Percentiles rank a stretch among this genome's conserved stretches.
Conservation (phyloP, 23 tunicate species). For the Clavelina lepadiformis region DNA sequence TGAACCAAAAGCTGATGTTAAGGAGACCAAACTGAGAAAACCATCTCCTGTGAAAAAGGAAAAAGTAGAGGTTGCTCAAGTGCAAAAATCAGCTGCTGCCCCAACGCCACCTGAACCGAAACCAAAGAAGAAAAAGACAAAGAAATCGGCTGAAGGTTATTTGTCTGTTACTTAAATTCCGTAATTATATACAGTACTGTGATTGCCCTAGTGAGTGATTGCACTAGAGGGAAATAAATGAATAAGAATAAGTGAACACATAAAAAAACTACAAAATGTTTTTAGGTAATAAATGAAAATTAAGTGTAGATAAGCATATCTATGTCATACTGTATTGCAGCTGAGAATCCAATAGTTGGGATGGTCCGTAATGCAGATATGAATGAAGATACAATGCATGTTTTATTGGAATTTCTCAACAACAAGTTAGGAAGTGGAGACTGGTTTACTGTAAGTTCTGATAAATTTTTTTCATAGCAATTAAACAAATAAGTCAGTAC, state of each 20-base stretch:
- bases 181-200: too few relatives aligned
- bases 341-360: too few relatives aligned
- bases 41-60: background rate
- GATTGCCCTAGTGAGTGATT: too few relatives aligned
- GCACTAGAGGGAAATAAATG: too few relatives aligned
- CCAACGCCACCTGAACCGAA: slow-evolving; percentile 12
- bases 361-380: slow-evolving; percentile 9
- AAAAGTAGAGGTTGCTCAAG: background rate
- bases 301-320: too few relatives aligned
- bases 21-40: background rate
- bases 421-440: slow-evolving; percentile 14
- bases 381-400: slow-evolving; percentile 9
- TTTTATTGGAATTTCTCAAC: slow-evolving; percentile 13
- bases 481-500: too few relatives aligned
- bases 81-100: background rate
- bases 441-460: slow-evolving; percentile 28
- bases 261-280: too few relatives aligned
- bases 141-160: slow-evolving; percentile 7
- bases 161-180: too few relatives aligned
- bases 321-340: too few relatives aligned
- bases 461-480: background rate
- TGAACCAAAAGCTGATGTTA: slow-evolving; percentile 2
- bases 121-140: slow-evolving; percentile 27
- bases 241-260: too few relatives aligned
- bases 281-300: too few relatives aligned